These are phyloP conservation scores for Myathropa florea DNA, from an alignment of 2,888 invertebrate species.

Conservation along the genomic window DNA sequence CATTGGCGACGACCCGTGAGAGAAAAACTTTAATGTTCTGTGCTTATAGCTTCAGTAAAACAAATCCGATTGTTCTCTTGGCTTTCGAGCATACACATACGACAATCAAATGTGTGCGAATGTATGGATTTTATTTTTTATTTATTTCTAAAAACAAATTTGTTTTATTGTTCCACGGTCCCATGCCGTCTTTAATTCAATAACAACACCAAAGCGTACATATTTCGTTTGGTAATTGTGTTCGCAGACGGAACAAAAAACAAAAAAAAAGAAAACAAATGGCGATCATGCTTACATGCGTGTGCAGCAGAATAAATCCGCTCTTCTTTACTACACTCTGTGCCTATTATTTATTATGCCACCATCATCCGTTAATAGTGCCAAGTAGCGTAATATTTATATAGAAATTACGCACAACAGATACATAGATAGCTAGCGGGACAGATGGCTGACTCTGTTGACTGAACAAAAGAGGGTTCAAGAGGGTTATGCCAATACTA, in stretches of 20 bases:
- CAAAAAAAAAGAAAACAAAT: conserved; percentile 53
- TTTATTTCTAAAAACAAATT: conserved; percentile 43
- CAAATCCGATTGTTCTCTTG: not conserved
- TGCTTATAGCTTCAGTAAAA: not conserved
- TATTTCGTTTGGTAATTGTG: conserved; percentile 26
- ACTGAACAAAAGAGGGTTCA: conserved; percentile 52
- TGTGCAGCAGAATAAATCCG: conserved; percentile 46
- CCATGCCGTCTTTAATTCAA: conserved; percentile 39
- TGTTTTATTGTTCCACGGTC: conserved; percentile 48
- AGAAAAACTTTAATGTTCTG: not conserved
- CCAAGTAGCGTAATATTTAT: conserved; percentile 48
- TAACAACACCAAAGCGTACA: conserved; percentile 14
- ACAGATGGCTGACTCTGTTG: conserved; percentile 54
- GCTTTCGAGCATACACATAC: not conserved
- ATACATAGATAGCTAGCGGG: conserved; percentile 19
- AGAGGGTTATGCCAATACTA: conserved; percentile 60
- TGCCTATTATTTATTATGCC: conserved; percentile 65
- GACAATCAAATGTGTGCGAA: not conserved
- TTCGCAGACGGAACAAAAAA: conserved; percentile 1
- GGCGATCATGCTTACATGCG: conserved; percentile 63
- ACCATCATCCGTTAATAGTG: conserved; percentile 69
- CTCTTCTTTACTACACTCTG: conserved; percentile 32
- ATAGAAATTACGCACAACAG: conserved; percentile 55
- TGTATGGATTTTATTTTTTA: not conserved
- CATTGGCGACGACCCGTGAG: not conserved